phyloP scores from a whole-genome alignment of 1,140 invertebrate species.

The Trichonephila clavata region DNA sequence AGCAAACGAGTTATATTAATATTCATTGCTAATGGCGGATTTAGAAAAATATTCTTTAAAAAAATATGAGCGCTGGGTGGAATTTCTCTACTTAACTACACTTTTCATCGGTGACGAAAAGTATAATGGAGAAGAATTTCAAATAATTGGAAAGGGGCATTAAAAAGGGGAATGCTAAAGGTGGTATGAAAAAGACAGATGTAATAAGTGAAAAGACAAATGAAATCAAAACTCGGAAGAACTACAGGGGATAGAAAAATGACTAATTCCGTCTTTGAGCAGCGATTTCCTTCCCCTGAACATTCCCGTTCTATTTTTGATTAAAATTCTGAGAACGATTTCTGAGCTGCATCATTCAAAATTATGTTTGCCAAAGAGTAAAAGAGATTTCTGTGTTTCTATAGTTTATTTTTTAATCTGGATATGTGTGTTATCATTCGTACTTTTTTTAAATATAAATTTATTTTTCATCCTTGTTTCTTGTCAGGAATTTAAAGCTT shows the following conservation, averaged over 20 bases:
- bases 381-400: too few relatives aligned
- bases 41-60: too few relatives aligned
- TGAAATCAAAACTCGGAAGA: neutral
- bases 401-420: too few relatives aligned
- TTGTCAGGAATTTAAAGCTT: too few relatives aligned
- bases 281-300: neutral
- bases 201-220: neutral
- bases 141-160: neutral
- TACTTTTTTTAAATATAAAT: too few relatives aligned
- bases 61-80: too few relatives aligned
- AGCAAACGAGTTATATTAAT: too few relatives aligned
- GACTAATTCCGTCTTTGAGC: neutral
- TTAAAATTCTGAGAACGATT: neutral
- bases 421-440: too few relatives aligned
- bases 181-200: neutral
- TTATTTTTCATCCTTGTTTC: too few relatives aligned
- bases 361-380: neutral
- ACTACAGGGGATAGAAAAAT: neutral
- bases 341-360: neutral
- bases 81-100: too few relatives aligned
- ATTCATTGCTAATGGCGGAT: too few relatives aligned
- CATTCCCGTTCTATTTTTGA: neutral
- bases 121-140: neutral
- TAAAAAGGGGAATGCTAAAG: neutral
- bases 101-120: neutral